A percentile compares a stretch with the other conserved stretches of the same genome.
These are phyloP conservation scores for Spea bombifrons DNA, from an alignment of 2,113 vertebrate genomes.

Conservation along the genomic window DNA sequence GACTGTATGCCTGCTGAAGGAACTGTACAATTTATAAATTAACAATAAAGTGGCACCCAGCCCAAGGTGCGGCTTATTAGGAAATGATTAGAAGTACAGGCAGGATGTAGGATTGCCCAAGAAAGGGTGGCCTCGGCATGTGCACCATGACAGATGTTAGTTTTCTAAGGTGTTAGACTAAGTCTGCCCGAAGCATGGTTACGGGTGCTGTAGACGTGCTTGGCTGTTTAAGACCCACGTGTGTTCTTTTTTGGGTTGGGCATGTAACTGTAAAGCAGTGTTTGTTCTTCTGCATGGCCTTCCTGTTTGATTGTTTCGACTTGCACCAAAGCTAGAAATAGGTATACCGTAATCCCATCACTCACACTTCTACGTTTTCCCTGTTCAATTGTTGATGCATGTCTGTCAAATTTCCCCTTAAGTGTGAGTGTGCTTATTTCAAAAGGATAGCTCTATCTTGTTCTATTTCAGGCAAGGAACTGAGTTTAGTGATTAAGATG, in stretches of 20 bases:
- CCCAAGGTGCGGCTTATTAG: slow-evolving; percentile 33
- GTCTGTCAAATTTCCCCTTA: too few relatives aligned
- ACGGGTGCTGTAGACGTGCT: slow-evolving; percentile 15
- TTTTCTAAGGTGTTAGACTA: neutral
- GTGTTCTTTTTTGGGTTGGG: slow-evolving; percentile 2
- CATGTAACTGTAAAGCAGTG: neutral
- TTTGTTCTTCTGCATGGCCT: neutral
- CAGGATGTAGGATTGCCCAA: slow-evolving; percentile 18
- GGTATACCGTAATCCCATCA: too few relatives aligned
- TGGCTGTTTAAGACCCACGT: slow-evolving; percentile 15
- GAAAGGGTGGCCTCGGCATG: slow-evolving; percentile 8
- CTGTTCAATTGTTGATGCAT: too few relatives aligned
- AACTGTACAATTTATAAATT: slow-evolving; percentile 19
- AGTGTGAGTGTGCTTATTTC: too few relatives aligned
- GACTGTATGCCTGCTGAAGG: slow-evolving; percentile 8
- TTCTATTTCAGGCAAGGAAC: too few relatives aligned
- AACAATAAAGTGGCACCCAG: slow-evolving; percentile 30
- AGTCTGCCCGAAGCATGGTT: neutral
- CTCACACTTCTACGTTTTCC: too few relatives aligned
- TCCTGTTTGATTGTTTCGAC: neutral
- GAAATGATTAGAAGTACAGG: slow-evolving; percentile 16
- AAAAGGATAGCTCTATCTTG: too few relatives aligned
- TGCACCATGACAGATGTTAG: neutral
- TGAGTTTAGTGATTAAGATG: too few relatives aligned
- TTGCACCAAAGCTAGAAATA: neutral